A percentile compares a stretch with the other conserved stretches of the same genome.
phyloP scores from a whole-genome alignment of 1,140 invertebrate species.

The Bombus sylvicola region DNA sequence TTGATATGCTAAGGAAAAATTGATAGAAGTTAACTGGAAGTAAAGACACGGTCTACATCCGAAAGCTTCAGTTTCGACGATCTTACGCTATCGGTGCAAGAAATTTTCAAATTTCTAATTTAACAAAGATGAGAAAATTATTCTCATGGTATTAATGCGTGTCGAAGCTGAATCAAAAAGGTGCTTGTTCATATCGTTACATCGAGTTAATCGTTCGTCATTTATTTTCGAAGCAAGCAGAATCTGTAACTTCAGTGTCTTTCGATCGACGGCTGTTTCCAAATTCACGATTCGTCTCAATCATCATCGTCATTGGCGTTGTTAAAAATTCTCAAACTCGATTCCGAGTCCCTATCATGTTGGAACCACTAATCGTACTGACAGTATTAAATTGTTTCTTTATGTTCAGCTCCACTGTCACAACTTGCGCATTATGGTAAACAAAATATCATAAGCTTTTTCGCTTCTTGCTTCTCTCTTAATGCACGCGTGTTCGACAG shows the following conservation, averaged over 20 bases:
- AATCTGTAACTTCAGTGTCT: background rate
- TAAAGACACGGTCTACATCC: no score
- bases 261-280: slow-evolving; percentile 3
- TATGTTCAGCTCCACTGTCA: slow-evolving; percentile 71
- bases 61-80: no score
- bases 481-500: slow-evolving; percentile 11
- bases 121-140: no score
- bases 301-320: background rate
- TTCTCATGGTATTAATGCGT: no score
- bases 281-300: slow-evolving; percentile 16
- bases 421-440: slow-evolving; percentile 71
- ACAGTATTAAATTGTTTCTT: slow-evolving; percentile 71
- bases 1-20: no score
- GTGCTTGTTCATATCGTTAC: background rate
- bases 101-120: no score
- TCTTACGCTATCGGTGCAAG: no score
- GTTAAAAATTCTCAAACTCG: background rate
- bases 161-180: background rate
- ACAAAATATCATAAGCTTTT: background rate
- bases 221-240: background rate
- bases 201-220: background rate
- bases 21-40: no score
- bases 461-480: background rate
- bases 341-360: slow-evolving; percentile 44
- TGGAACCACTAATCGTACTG: slow-evolving; percentile 68